phyloP scores from a whole-genome alignment of 2,797 vertebrate species.

The Sparidentex hasta region DNA sequence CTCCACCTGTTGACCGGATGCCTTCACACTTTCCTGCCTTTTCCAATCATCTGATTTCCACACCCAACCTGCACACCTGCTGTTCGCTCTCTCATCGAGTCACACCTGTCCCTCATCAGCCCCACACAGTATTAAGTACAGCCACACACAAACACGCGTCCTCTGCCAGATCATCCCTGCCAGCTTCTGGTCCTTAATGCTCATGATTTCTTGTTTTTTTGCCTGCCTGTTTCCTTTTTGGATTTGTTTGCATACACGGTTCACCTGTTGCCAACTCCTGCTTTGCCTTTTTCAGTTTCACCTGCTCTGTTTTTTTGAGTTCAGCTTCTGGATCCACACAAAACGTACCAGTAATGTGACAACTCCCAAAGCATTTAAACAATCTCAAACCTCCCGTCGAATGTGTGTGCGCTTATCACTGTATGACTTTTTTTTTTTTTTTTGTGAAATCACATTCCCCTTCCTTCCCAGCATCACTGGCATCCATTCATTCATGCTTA shows the following conservation, averaged over 20 bases:
- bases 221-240: neutral
- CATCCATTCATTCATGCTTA: conserved; percentile 33
- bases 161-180: neutral
- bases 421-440: neutral
- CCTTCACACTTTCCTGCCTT: neutral
- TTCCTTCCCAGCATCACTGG: neutral
- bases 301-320: conserved; percentile 11
- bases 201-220: conserved; percentile 1
- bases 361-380: neutral
- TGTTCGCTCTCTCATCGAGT: conserved; percentile 11
- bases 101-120: conserved; percentile 25
- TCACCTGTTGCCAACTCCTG: neutral
- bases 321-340: neutral
- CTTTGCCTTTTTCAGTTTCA: neutral
- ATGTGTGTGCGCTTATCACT: neutral
- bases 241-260: neutral
- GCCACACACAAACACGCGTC: neutral
- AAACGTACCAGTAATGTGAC: neutral
- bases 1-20: neutral
- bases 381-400: conserved; percentile 2
- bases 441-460: neutral
- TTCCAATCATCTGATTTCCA: conserved; percentile 18
- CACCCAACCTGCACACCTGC: conserved; percentile 24
- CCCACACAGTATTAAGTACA: neutral
- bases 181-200: neutral